Evolutionary conservation across 1,140 invertebrate species (phyloP).

Genomic region (Drosophila varians): DNA sequence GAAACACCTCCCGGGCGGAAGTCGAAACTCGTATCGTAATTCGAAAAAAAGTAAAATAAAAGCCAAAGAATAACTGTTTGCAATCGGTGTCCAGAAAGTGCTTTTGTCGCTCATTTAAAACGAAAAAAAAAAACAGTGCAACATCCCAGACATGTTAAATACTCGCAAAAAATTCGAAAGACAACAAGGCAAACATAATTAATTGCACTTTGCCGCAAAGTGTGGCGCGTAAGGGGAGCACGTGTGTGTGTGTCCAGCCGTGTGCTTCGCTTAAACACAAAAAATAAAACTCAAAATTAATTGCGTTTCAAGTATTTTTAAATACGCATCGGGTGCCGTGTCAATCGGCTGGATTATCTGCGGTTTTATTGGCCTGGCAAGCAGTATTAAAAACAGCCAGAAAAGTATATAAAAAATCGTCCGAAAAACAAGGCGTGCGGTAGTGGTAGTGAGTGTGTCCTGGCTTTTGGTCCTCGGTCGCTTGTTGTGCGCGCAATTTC

Average conservation of each 20-base stretch:
- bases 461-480: conserved; percentile 15
- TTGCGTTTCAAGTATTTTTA: conserved; percentile 71
- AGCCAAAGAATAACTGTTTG: not conserved
- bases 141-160: not conserved
- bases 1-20: not conserved
- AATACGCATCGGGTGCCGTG: conserved; percentile 49
- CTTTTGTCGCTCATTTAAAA: not conserved
- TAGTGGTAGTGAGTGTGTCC: conserved; percentile 13
- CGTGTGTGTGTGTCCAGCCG: conserved; percentile 12
- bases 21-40: not conserved
- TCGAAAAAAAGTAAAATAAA: no score
- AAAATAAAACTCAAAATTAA: conserved; percentile 64
- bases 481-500: conserved; percentile 78
- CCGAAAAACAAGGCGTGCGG: not conserved
- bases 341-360: conserved; percentile 42
- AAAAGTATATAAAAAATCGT: conserved; percentile 11
- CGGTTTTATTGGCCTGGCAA: conserved; percentile 46
- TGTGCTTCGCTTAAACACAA: conserved; percentile 1
- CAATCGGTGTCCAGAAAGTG: not conserved
- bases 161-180: conserved; percentile 32
- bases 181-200: conserved; percentile 68
- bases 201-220: conserved; percentile 37
- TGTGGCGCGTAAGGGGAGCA: conserved; percentile 9
- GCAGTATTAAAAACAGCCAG: conserved; percentile 39
- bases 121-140: not conserved